phyloP scores from a whole-genome alignment of 2,797 vertebrate genomes.

The Poecilia velifera region DNA sequence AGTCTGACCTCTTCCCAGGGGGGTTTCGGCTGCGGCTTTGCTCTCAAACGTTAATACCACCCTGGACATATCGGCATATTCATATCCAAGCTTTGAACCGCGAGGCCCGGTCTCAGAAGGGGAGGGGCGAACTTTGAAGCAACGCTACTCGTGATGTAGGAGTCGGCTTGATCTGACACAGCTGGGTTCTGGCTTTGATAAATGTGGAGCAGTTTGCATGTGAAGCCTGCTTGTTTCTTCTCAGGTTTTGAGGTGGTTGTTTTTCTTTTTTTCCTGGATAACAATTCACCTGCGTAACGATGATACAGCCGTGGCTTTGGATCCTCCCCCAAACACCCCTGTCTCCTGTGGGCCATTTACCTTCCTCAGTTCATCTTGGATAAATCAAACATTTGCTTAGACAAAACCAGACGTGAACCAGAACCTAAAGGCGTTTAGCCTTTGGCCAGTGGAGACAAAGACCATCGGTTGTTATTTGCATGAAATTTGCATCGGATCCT shows the following conservation, averaged over 20 bases:
- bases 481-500: conserved; percentile 80
- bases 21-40: conserved; percentile 12
- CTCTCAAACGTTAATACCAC: conserved; percentile 33
- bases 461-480: conserved; percentile 78
- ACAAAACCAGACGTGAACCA: conserved; percentile 55
- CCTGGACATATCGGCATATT: conserved; percentile 27
- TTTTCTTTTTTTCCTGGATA: conserved; percentile 42
- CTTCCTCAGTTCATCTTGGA: conserved; percentile 67
- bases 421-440: conserved; percentile 49
- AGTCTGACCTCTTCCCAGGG: conserved; percentile 52
- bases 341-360: conserved; percentile 57
- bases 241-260: conserved; percentile 62
- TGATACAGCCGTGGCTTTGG: conserved; percentile 62
- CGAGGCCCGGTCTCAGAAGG: conserved; percentile 17
- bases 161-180: conserved; percentile 58
- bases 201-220: conserved; percentile 55
- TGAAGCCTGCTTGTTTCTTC: conserved; percentile 62
- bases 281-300: conserved; percentile 55
- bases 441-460: conserved; percentile 66
- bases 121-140: conserved; percentile 44
- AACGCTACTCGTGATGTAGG: conserved; percentile 63
- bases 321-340: conserved; percentile 26
- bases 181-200: conserved; percentile 62
- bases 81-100: conserved; percentile 20
- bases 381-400: conserved; percentile 73